Percentiles rank a stretch among this genome's conserved stretches.
Conservation (phyloP, 37 sponge, comb jelly and placozoan species). For the Axinella damicornis region DNA sequence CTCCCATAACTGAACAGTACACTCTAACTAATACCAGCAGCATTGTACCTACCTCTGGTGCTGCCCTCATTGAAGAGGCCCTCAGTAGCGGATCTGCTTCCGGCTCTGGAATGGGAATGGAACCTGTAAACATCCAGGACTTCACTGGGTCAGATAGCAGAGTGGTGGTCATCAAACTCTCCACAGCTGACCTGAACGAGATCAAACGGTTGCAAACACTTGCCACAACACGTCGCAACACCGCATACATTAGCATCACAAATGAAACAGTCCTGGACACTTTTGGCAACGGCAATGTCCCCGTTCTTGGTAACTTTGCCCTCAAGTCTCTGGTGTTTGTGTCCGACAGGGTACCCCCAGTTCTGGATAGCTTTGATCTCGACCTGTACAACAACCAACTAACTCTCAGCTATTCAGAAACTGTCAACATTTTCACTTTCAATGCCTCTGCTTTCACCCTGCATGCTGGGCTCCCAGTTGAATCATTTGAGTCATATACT, state of each 20-base stretch:
- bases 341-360: slow-evolving; percentile 57
- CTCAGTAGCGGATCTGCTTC: slow-evolving; percentile 19
- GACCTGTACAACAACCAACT: slow-evolving; percentile 68
- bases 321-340: slow-evolving; percentile 37
- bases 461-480: not conserved
- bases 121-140: slow-evolving; percentile 7
- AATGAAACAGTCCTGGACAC: slow-evolving; percentile 58
- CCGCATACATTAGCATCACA: slow-evolving; percentile 58
- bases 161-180: slow-evolving; percentile 70
- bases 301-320: slow-evolving; percentile 44
- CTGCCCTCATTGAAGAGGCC: slow-evolving; percentile 44
- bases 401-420: slow-evolving; percentile 85
- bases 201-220: slow-evolving; percentile 67
- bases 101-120: slow-evolving; percentile 17
- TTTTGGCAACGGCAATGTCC: slow-evolving; percentile 65
- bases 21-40: slow-evolving; percentile 63
- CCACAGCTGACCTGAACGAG: slow-evolving; percentile 80
- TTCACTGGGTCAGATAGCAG: slow-evolving; percentile 63
- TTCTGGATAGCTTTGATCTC: slow-evolving; percentile 65
- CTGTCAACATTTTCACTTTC: slow-evolving; percentile 66
- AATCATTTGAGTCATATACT: slow-evolving; percentile 27
- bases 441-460: slow-evolving; percentile 55
- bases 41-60: slow-evolving; percentile 23
- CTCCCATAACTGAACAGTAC: slow-evolving; percentile 36
- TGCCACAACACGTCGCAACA: slow-evolving; percentile 63